These are phyloP conservation scores for Cydia splendana DNA, from an alignment of 1,140 invertebrate species.

Conservation along the genomic window DNA sequence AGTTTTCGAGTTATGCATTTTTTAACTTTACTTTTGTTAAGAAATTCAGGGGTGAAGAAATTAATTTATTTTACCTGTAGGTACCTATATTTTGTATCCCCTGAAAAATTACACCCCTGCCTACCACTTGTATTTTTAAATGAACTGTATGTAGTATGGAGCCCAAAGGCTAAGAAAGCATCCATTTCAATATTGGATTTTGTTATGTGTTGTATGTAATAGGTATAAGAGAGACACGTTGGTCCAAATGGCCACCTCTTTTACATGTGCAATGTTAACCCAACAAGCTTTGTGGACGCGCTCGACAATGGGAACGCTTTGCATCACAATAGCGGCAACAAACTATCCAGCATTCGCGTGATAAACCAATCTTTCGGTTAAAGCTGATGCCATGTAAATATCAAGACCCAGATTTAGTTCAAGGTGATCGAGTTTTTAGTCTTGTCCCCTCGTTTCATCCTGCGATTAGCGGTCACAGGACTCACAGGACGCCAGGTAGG, in stretches of 20 bases:
- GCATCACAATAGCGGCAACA: constrained; percentile 20
- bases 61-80: no score
- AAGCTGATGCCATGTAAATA: neutral
- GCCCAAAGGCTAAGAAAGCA: no score
- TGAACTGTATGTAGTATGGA: no score
- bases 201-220: no score
- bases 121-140: no score
- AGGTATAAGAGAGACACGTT: no score
- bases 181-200: no score
- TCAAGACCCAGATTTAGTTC: constrained; percentile 11
- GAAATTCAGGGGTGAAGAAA: no score
- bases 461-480: neutral
- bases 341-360: constrained; percentile 3
- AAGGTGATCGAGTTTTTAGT: constrained; percentile 15
- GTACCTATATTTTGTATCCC: no score
- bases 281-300: neutral
- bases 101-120: no score
- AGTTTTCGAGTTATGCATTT: no score
- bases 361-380: constrained; percentile 22
- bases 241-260: neutral
- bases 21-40: no score
- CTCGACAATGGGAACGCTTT: constrained; percentile 3
- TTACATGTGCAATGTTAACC: neutral
- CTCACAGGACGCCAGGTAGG: neutral
- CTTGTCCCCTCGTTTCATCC: constrained; percentile 5